Conservation (phyloP, 2,888 invertebrate genomes). For the Ectobius pallidus region DNA sequence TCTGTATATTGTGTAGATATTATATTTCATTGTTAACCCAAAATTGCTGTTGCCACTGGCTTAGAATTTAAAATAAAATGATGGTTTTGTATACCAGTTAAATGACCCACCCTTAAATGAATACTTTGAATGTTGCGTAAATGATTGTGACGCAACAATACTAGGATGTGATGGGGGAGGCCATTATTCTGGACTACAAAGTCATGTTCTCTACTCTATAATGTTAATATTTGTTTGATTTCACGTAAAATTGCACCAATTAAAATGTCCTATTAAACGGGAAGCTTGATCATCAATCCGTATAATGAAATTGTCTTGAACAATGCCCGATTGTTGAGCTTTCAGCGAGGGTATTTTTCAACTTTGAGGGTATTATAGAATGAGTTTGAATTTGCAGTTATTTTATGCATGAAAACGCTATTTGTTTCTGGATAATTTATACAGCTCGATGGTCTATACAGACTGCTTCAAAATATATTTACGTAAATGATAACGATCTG, state of each 20-base stretch:
- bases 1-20: not conserved
- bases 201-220: not conserved
- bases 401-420: not conserved
- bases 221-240: conserved; percentile 28
- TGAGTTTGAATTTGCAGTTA: conserved; percentile 1
- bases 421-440: not conserved
- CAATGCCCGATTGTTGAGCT: conserved; percentile 12
- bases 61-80: not conserved
- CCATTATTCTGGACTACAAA: conserved; percentile 7
- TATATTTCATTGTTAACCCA: not conserved
- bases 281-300: conserved; percentile 34
- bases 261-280: conserved; percentile 29
- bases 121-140: conserved; percentile 25
- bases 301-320: conserved; percentile 23
- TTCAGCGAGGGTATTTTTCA: not conserved
- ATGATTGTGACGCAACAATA: conserved; percentile 22
- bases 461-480: not conserved
- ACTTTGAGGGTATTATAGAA: conserved; percentile 1
- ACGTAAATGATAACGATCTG: too few species aligned
- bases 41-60: conserved; percentile 3
- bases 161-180: not conserved
- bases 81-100: conserved; percentile 1
- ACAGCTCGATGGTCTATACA: not conserved
- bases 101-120: conserved; percentile 19
- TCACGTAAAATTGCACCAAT: conserved; percentile 38